These are phyloP conservation scores for Penaeus monodon DNA, from an alignment of 2,888 invertebrate species.

Conservation along the genomic window DNA sequence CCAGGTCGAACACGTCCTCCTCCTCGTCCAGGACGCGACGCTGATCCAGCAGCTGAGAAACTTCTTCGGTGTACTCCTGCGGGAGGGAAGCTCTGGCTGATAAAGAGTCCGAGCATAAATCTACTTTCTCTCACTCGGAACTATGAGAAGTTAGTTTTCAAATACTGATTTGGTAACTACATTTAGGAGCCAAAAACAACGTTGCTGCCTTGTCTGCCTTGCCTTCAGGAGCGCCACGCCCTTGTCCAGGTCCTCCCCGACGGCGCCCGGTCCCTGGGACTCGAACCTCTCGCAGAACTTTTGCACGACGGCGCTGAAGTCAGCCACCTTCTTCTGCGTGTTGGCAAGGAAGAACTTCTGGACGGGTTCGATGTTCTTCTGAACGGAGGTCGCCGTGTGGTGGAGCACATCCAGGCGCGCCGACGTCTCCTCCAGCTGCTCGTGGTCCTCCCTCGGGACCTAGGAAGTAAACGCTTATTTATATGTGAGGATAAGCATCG, in stretches of 20 bases:
- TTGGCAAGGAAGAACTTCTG: slow-evolving; percentile 30
- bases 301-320: slow-evolving; percentile 33
- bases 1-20: slow-evolving; percentile 61
- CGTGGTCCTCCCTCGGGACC: slow-evolving; percentile 36
- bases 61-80: slow-evolving; percentile 45
- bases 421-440: slow-evolving; percentile 31
- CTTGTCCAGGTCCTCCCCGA: slow-evolving; percentile 45
- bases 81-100: neutral
- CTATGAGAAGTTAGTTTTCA: too few species aligned
- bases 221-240: slow-evolving; percentile 57
- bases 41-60: slow-evolving; percentile 23
- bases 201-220: neutral
- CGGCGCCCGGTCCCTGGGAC: slow-evolving; percentile 52
- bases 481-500: too few species aligned
- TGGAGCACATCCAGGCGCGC: slow-evolving; percentile 54
- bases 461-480: neutral
- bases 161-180: too few species aligned
- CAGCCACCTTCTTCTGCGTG: slow-evolving; percentile 41
- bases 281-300: slow-evolving; percentile 38
- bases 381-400: slow-evolving; percentile 34
- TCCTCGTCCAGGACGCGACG: slow-evolving; percentile 49
- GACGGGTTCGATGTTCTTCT: slow-evolving; percentile 36
- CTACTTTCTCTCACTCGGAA: too few species aligned
- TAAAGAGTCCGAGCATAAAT: too few species aligned
- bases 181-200: too few species aligned